These are phyloP conservation scores for Megaceryle maxima DNA, from an alignment of 2,113 vertebrate species.

Conservation along the genomic window DNA sequence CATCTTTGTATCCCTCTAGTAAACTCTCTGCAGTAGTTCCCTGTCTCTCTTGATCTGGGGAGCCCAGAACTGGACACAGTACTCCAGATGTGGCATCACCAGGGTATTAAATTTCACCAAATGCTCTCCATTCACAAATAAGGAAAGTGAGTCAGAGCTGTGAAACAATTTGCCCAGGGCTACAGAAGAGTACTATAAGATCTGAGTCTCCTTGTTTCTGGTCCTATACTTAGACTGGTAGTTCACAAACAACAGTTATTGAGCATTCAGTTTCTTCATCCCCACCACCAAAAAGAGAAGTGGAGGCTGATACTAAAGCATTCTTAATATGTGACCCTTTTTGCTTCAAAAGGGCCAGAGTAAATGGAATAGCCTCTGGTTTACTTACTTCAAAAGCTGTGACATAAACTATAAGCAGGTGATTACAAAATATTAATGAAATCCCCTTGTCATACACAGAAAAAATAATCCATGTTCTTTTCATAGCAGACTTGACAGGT, in stretches of 20 bases:
- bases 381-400: not conserved
- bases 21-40: too few species aligned
- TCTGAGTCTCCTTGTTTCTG: not conserved
- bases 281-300: not conserved
- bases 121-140: not conserved
- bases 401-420: not conserved
- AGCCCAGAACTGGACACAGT: too few species aligned
- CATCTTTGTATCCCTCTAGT: too few species aligned
- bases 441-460: fast-evolving
- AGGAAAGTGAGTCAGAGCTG: not conserved
- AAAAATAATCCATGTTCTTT: not conserved
- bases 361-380: not conserved
- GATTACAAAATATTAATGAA: not conserved
- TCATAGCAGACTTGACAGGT: not conserved
- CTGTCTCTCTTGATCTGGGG: too few species aligned
- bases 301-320: not conserved
- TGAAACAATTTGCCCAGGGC: not conserved
- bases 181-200: not conserved
- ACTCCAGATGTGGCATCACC: too few species aligned
- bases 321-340: not conserved
- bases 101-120: not conserved
- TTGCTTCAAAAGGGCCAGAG: not conserved
- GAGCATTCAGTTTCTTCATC: not conserved
- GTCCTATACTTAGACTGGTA: not conserved
- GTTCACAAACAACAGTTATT: not conserved